phyloP scores from a whole-genome alignment of 2,888 invertebrate species.

The Lithophane ornitopus region DNA sequence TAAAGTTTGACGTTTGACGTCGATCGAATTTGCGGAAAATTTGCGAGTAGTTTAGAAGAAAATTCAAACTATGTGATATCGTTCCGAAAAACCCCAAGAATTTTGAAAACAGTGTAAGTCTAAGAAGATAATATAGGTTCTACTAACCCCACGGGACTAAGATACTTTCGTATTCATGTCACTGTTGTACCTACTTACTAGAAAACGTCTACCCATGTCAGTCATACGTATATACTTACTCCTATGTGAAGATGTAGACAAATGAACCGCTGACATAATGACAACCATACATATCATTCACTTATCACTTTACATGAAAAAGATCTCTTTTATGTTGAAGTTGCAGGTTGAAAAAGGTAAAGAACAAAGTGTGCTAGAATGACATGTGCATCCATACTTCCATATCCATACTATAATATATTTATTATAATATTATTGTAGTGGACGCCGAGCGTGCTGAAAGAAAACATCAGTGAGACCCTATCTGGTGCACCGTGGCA shows the following conservation, averaged over 20 bases:
- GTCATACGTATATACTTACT: not conserved
- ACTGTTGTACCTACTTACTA: not conserved
- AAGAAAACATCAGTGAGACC: too few species aligned
- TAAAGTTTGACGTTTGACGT: not conserved
- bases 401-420: too few species aligned
- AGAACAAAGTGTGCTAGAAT: not conserved
- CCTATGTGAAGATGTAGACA: constrained; percentile 11
- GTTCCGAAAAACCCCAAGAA: not conserved
- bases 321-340: not conserved
- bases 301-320: not conserved
- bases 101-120: not conserved
- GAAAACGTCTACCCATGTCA: constrained; percentile 50
- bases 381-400: too few species aligned
- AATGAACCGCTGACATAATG: constrained; percentile 14
- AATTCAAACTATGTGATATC: not conserved
- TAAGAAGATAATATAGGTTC: not conserved
- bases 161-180: constrained; percentile 25
- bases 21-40: not conserved
- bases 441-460: too few species aligned
- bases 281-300: constrained; percentile 2
- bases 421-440: too few species aligned
- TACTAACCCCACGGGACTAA: not conserved
- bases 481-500: too few species aligned
- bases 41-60: not conserved
- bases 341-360: not conserved